phyloP scores from a whole-genome alignment of 2,888 invertebrate genomes.

The Lydus trimaculatus region DNA sequence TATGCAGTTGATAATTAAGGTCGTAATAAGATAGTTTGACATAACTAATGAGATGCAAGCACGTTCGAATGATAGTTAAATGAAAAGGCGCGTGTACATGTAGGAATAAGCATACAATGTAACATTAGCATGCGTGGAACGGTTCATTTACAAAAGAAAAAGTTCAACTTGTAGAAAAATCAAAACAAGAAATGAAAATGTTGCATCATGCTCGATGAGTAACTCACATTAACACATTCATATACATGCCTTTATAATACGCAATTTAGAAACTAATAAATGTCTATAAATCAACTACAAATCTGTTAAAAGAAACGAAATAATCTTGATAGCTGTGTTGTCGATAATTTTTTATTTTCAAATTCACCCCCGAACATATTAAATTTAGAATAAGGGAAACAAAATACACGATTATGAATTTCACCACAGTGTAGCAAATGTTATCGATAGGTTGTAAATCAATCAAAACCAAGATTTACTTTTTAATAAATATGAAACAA shows the following conservation, averaged over 20 bases:
- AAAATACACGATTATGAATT: conserved; percentile 58
- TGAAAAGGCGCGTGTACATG: conserved; percentile 39
- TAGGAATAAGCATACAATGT: conserved; percentile 44
- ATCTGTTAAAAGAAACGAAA: no score
- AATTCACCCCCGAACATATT: conserved; percentile 49
- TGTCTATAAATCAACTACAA: neutral
- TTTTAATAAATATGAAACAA: conserved; percentile 52
- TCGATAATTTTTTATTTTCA: conserved; percentile 48
- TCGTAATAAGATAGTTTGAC: conserved; percentile 33
- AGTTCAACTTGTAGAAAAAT: conserved; percentile 10
- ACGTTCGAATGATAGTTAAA: conserved; percentile 36
- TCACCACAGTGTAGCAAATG: conserved; percentile 53
- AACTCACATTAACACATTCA: neutral
- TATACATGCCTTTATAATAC: neutral
- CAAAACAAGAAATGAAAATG: conserved; percentile 24
- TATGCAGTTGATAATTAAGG: conserved; percentile 27
- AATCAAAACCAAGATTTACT: conserved; percentile 50
- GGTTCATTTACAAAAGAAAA: conserved; percentile 14
- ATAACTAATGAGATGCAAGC: conserved; percentile 42
- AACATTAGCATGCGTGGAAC: conserved; percentile 27
- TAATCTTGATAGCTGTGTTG: neutral
- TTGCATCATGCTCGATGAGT: conserved; percentile 25
- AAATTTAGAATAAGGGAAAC: conserved; percentile 53
- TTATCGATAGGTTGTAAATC: conserved; percentile 58
- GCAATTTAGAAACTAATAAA: neutral